Conservation (phyloP, 2,113 vertebrate genomes). For the Varanus salvator region DNA sequence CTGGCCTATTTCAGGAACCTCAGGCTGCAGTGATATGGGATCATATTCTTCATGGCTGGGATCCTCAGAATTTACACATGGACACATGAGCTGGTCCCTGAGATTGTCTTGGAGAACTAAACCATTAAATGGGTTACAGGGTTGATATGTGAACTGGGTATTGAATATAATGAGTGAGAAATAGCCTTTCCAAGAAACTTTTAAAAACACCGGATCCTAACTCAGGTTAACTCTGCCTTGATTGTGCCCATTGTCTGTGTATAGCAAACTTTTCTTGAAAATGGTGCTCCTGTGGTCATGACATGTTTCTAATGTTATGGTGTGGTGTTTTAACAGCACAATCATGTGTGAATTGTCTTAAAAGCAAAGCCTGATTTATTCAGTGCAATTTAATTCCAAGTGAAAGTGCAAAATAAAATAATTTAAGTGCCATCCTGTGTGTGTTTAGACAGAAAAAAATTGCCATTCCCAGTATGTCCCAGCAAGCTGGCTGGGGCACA, state of each 20-base stretch:
- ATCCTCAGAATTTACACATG: too few relatives aligned
- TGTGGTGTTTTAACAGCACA: neutral
- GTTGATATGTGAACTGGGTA: neutral
- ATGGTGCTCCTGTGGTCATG: neutral
- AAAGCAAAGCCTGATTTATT: neutral
- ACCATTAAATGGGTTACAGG: neutral
- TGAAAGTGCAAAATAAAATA: neutral
- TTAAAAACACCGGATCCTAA: neutral
- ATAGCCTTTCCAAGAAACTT: neutral
- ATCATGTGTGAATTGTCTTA: neutral
- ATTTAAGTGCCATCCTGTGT: too few relatives aligned
- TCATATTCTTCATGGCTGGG: too few relatives aligned
- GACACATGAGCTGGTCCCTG: too few relatives aligned
- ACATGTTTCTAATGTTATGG: neutral
- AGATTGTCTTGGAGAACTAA: too few relatives aligned
- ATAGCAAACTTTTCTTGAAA: neutral
- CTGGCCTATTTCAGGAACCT: too few relatives aligned
- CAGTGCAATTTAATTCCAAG: neutral
- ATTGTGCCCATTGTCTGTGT: neutral
- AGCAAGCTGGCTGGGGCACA: too few relatives aligned
- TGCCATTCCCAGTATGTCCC: too few relatives aligned
- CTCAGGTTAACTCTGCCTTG: neutral
- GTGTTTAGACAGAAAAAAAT: too few relatives aligned
- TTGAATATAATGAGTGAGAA: neutral
- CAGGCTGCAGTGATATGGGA: too few relatives aligned